Conservation (phyloP, 2,888 invertebrate species). For the Escarpia spicata region DNA sequence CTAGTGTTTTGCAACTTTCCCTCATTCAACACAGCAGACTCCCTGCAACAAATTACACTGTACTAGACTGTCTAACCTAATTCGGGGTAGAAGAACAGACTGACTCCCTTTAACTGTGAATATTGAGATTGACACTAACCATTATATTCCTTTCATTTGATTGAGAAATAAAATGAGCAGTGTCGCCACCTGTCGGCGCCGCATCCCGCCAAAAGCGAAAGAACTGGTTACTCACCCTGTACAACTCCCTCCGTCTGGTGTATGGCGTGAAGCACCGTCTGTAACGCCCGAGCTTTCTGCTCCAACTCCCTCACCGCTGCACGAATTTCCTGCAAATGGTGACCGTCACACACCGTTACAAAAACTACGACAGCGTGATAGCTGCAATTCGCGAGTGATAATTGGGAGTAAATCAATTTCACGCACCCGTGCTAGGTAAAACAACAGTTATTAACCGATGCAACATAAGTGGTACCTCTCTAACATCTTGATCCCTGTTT, state of each 20-base stretch:
- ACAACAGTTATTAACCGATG: constrained; percentile 7
- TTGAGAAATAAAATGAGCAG: not conserved
- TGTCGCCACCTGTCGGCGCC: not conserved
- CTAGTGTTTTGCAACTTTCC: too few species aligned
- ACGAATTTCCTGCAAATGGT: constrained; percentile 40
- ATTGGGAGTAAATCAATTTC: constrained; percentile 17
- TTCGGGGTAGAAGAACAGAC: too few species aligned
- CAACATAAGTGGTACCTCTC: constrained; percentile 74
- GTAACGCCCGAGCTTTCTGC: constrained; percentile 79
- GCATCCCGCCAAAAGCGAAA: not conserved
- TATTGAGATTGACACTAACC: too few species aligned
- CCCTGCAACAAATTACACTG: too few species aligned
- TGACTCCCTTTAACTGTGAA: too few species aligned
- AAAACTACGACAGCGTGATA: not conserved
- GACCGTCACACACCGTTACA: not conserved
- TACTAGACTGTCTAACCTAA: too few species aligned
- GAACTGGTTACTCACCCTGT: constrained; percentile 72
- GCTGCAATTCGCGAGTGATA: not conserved
- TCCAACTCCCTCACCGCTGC: constrained; percentile 77
- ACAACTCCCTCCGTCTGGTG: constrained; percentile 77
- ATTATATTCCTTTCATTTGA: too few species aligned
- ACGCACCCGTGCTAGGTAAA: not conserved
- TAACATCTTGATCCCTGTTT: constrained; percentile 80
- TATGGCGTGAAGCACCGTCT: constrained; percentile 83
- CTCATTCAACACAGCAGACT: too few species aligned